Evolutionary conservation across 35 echinoderm and acorn worm species (phyloP), one percentile per base, ranked within the genome.

Genomic region (Acanthaster planci): DNA sequence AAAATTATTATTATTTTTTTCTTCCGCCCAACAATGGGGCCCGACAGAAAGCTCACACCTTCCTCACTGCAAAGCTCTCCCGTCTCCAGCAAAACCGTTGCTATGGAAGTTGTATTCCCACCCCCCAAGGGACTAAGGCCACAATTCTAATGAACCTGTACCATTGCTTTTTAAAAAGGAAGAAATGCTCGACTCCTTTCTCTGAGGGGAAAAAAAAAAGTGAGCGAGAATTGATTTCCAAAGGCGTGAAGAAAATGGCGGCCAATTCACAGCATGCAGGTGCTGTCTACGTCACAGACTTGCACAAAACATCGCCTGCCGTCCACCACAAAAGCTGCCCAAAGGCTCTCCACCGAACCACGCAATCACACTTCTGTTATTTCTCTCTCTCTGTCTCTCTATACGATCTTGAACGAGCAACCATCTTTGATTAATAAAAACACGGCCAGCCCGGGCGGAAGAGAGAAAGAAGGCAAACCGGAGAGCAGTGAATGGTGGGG

Each of bases 221-320:
- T 0, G 64, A 29, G 34, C 4, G 30, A 72, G 34, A 72, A 72
- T 72, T 26, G 64, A 72, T 72, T 26, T 23, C 23, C 7, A 47
- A 47, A 47, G 12, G 12, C n/a, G n/a, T n/a, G n/a, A 19, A 1
- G 30, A 72, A 72, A 72, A 72, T 29, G 26, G 26, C 64, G 21
- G 22, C 14, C 64, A 10, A 72, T 72, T 72, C 64, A 72, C 26
- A 35, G 1, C 64, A 35, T 72, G 64, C 64, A 72, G 64, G 64
- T 72, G 64, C 64, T 72, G 2, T 26, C 64, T 29, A 72, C 64
- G 64, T 72, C 64, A 72, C 34, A 72, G 5, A 26, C 26, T 26
- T 14, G 23, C 7, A 72, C 64, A 72, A 47, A 72, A 72, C 64
- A 72, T 26, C 23, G 64, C 64, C 64, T 26, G 34, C 64, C 34